Base-by-base conservation (phyloP, 1,140 invertebrate species). In the Tetramorium simillimum region DNA sequence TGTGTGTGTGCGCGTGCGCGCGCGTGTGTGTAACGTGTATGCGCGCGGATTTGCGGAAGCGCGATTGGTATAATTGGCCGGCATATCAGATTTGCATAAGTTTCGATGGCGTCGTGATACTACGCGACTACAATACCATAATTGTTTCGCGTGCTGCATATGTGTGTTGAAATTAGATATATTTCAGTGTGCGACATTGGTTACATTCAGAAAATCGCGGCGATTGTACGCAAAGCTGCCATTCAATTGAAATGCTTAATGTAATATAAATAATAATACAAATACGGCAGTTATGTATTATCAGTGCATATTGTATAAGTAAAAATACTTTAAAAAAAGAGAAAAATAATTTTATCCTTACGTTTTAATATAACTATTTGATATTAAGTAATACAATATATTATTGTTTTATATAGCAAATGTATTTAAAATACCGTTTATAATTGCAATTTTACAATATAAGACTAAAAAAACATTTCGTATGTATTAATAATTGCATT, bases 71-170 rank as follows among this genome's bases (percentile, higher is more conserved):
- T 84, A 84, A 84, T 75, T 84, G 67, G 24, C 7, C 43, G 40
- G 28, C 56, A 37, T 84, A 84, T 84, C 80, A 84, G 69, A 84
- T 84, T 84, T 75, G 40, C 43, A 84, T 37, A 75, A 84, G 40
- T 62, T 84, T 84, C 2, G 67, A 84, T 73, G 51, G 49, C 78
- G 69, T 16, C 6, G 21, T 40, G 43, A 84, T 84, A 62, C 9
- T 58, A 16, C 14, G n/a, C 16, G 14, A 24, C 24, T 24, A 37
- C 46, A 53, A 53, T 75, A 18, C 12, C 33, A 16, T 51, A 43
- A 81, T 84, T 84, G 28, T 73, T 63, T 75, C 2, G 40, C 9
- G 12, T 6, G 1, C 33, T 18, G 14, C 0, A n/a, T 56, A n/a
- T 53, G 3, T 67, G 28, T 37, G 33, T 3, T 0, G 28, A 40